phyloP scores from a whole-genome alignment of 1,140 invertebrate genomes.

The Protaetia brevitarsis region DNA sequence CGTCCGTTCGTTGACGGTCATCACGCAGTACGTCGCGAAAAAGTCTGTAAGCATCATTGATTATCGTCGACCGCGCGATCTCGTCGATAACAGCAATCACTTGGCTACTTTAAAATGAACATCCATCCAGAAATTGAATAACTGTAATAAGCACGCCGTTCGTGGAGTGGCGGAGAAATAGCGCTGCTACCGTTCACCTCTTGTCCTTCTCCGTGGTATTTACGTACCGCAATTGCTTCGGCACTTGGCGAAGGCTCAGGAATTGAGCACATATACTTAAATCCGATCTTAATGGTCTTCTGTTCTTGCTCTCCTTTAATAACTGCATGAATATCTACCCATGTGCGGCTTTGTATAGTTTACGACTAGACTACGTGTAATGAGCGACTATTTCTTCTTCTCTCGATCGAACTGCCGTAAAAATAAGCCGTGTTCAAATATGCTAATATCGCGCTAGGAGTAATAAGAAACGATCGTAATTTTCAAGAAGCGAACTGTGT shows the following conservation, averaged over 20 bases:
- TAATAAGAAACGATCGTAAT: conserved; percentile 12
- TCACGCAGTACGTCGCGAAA: not conserved
- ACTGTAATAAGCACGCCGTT: conserved; percentile 13
- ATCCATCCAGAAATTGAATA: conserved; percentile 16
- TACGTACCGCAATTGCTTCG: not conserved
- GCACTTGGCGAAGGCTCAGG: not conserved
- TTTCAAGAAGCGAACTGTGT: not conserved
- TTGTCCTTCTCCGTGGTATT: conserved; percentile 8
- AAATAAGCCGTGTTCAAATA: conserved; percentile 12
- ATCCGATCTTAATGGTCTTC: conserved; percentile 4
- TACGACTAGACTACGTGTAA: conserved; percentile 14
- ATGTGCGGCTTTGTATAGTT: conserved; percentile 11
- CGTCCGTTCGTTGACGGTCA: not conserved
- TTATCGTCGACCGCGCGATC: conserved; percentile 14
- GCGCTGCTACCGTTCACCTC: not conserved
- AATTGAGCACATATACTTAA: conserved; percentile 12
- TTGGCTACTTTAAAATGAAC: conserved; percentile 17
- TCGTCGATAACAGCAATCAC: conserved; percentile 15
- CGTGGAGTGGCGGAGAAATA: not conserved
- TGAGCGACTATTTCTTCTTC: conserved; percentile 7
- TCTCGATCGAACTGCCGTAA: not conserved
- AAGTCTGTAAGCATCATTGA: conserved; percentile 7
- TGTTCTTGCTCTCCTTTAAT: conserved; percentile 12
- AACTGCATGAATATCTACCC: not conserved
- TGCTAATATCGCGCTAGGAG: conserved; percentile 4